A percentile compares a stretch with the other conserved stretches of the same genome.
Conservation (phyloP, 2,113 vertebrate genomes). For the Poeciliopsis occidentalis region DNA sequence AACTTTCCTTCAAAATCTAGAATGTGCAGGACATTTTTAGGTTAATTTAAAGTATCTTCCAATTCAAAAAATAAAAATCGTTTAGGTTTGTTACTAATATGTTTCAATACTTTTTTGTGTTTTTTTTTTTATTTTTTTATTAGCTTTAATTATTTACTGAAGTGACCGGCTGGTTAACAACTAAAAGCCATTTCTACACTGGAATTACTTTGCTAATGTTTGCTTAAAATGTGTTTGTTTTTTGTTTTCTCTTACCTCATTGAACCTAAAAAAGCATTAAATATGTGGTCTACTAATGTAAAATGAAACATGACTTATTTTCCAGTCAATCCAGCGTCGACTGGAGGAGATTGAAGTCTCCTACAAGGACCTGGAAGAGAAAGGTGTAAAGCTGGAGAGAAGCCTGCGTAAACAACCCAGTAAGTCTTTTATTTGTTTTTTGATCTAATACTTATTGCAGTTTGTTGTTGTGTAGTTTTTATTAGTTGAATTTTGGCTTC, state of each 20-base stretch:
- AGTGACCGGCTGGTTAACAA: background rate
- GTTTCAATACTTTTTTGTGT: too few species aligned
- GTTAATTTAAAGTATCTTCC: too few species aligned
- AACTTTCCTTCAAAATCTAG: too few species aligned
- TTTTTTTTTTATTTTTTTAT: too few species aligned
- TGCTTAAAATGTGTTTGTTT: background rate
- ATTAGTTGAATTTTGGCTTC: too few species aligned
- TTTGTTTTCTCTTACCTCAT: too few species aligned
- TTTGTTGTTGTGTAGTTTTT: too few species aligned
- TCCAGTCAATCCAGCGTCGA: conserved; percentile 89
- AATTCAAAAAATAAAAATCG: too few species aligned
- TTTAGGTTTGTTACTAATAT: too few species aligned
- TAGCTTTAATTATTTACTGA: background rate
- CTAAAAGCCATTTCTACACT: background rate
- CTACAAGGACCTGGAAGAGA: conserved; percentile 87
- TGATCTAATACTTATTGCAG: background rate
- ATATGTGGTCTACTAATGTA: background rate
- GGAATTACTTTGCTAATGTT: background rate
- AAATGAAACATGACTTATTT: background rate
- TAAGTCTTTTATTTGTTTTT: conserved; percentile 58
- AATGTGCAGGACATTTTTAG: too few species aligned
- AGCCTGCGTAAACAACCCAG: conserved; percentile 81
- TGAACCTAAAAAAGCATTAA: background rate
- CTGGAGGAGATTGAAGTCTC: conserved; percentile 92
- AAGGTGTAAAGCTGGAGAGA: conserved; percentile 85